A percentile compares a stretch with the other conserved stretches of the same genome.
Evolutionary conservation across 1,140 invertebrate species (phyloP).

Genomic region (Chironomus tepperi): DNA sequence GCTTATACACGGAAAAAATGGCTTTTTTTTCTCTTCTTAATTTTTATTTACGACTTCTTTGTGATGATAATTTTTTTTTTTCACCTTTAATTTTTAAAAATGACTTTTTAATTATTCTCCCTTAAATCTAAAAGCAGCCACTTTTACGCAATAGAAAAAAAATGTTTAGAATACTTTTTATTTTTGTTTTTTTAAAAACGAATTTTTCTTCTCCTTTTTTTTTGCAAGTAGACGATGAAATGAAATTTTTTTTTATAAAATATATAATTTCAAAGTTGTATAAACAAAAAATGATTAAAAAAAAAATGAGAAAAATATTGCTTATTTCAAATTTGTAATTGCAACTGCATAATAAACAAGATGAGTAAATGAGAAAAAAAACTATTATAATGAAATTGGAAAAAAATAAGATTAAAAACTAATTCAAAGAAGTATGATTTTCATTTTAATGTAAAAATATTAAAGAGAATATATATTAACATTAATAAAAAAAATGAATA

Average conservation of each 20-base stretch:
- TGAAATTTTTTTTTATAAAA: neutral
- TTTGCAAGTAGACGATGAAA: neutral
- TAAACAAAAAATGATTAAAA: neutral
- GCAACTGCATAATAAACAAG: neutral
- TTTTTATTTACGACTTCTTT: conserved; percentile 9
- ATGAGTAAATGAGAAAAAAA: neutral
- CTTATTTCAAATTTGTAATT: conserved; percentile 14
- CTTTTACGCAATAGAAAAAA: neutral
- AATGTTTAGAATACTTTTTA: neutral
- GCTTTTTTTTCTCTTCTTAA: neutral
- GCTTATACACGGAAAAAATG: neutral
- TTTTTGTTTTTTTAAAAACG: neutral
- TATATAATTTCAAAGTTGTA: neutral
- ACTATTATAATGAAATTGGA: conserved; percentile 9
- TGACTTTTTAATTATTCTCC: too few species aligned
- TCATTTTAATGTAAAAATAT: conserved; percentile 10
- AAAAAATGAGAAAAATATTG: conserved; percentile 7
- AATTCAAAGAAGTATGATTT: conserved; percentile 14
- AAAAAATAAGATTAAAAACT: conserved; percentile 8
- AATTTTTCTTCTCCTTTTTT: neutral
- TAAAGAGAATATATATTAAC: neutral
- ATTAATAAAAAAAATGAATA: conserved; percentile 12
- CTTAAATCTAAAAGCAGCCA: neutral
- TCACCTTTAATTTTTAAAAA: too few species aligned
- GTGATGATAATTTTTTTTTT: neutral